phyloP scores from a whole-genome alignment of 2,113 vertebrate genomes.

The Naja naja region DNA sequence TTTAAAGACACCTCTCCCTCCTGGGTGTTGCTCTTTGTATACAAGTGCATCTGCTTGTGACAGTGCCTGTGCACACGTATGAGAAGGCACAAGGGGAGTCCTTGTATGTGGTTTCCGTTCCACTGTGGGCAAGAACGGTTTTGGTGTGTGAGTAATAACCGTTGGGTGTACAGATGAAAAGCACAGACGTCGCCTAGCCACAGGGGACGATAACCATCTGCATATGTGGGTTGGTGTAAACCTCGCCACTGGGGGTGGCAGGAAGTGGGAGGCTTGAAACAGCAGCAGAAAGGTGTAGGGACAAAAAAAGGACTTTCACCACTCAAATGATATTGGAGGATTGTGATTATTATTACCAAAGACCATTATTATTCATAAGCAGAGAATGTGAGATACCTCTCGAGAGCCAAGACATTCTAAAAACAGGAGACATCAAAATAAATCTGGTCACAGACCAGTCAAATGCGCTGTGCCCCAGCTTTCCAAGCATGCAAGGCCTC shows the following conservation, averaged over 20 bases:
- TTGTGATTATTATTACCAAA: background rate
- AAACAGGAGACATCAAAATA: background rate
- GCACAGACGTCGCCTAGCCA: constrained; percentile 14
- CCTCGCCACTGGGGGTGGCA: background rate
- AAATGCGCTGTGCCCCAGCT: background rate
- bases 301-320: background rate
- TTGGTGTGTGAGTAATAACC: constrained; percentile 7
- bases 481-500: background rate
- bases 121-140: constrained; percentile 8
- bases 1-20: background rate
- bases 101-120: constrained; percentile 26
- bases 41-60: background rate
- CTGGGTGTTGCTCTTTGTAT: background rate
- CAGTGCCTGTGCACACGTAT: background rate
- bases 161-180: constrained; percentile 7
- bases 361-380: background rate
- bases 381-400: background rate
- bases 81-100: background rate
- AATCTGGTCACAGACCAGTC: background rate
- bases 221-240: constrained; percentile 11
- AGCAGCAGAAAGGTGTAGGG: background rate
- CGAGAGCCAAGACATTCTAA: background rate
- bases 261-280: constrained; percentile 9
- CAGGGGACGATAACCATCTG: constrained; percentile 19
- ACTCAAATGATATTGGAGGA: background rate